Evolutionary conservation across 1,140 invertebrate genomes (phyloP), one percentile per base, ranked within the genome.

Genomic region (Agrilus planipennis): DNA sequence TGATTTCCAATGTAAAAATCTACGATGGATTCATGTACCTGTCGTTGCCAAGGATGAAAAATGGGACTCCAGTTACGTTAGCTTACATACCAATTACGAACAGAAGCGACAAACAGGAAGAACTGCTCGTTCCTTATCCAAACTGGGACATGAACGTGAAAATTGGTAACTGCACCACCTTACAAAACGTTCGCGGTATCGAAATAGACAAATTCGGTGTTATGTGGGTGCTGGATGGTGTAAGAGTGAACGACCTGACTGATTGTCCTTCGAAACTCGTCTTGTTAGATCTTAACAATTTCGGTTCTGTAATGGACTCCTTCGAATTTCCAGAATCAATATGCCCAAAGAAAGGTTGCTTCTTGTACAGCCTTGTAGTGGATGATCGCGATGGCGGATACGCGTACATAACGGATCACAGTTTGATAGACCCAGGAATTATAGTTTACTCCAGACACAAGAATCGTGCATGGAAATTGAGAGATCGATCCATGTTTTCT

Each of bases 201-300:
- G 79, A 82, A 55, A 76, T 82, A 15, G 79, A 82, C 48, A 67
- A 67, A 0, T 61, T 66, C 16, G 79, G 76, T 2, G 60, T 76
- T 1, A 76, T 84, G 73, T 84, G 79, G 79, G 69, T 81, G 1
- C 50, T 81, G 27, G 81, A 84, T 49, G 72, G 73, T 11, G 77
- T 78, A 0, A 62, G 73, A 5, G 63, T 73, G 0, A 52, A 56
- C 42, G 52, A 53, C 37, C 36, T 47, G 20, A 57, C 61, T 0
- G 30, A 53, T 9, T 84, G 79, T 50, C 72, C 73, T 2, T 73
- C 79, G 0, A 74, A 77, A 39, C 51, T 84, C 7, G 69, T 81
- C 0, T 65, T 82, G n/a, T 67, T 81, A 19, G 73, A 82, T 51
- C 58, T 81, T 2, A 76, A 79, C 36, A 64, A 70, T 4, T 62